These are phyloP conservation scores for Oreotragus oreotragus DNA, from an alignment of 2,113 vertebrate genomes.

Conservation along the genomic window DNA sequence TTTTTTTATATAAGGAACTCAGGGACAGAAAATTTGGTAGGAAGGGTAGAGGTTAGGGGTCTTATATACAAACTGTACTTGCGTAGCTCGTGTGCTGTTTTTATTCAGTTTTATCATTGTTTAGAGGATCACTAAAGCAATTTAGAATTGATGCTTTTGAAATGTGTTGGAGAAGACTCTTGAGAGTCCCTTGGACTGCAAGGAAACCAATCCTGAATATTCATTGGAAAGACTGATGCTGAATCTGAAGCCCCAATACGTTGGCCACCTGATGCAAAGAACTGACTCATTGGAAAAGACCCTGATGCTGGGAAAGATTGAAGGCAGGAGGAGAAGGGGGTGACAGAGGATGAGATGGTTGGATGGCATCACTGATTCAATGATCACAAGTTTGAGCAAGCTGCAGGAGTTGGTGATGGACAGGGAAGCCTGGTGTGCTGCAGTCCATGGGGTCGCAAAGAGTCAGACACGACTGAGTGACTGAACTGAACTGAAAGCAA, in stretches of 20 bases:
- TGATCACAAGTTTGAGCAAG: background rate
- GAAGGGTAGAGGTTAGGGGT: background rate
- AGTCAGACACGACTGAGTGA: background rate
- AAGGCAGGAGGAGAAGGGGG: background rate
- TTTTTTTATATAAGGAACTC: background rate
- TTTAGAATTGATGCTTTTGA: background rate
- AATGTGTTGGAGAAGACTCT: background rate
- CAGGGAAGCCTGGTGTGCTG: background rate
- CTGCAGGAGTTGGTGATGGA: background rate
- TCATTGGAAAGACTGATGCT: background rate
- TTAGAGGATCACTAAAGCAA: background rate
- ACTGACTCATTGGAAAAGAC: background rate
- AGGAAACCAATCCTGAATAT: background rate
- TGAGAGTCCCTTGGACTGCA: background rate
- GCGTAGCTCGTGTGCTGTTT: fast-evolving
- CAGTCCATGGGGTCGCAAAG: background rate
- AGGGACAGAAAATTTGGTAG: background rate
- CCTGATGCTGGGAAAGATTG: background rate
- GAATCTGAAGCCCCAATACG: background rate
- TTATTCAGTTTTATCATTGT: background rate
- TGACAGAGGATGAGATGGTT: background rate
- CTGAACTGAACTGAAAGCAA: background rate
- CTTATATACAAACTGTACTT: background rate
- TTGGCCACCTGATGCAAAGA: background rate
- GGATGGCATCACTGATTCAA: background rate